Evolutionary conservation across 2,888 invertebrate genomes (phyloP).

Genomic region (Drosophila lacicola): DNA sequence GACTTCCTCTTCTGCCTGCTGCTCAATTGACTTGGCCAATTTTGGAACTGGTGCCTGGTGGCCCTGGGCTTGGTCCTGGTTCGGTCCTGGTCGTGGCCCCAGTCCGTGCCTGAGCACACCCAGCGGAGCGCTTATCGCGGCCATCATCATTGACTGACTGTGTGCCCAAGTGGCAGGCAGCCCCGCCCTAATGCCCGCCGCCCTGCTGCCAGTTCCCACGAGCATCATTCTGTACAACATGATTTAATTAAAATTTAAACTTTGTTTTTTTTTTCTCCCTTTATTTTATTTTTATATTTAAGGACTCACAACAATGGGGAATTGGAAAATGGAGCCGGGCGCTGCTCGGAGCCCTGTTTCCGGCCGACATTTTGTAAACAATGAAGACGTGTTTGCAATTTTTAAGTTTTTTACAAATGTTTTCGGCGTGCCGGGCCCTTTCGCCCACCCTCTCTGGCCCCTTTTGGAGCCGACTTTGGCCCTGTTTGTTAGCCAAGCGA

Average conservation of each 20-base stretch:
- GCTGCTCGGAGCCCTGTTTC: constrained; percentile 53
- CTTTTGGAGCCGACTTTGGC: constrained; percentile 48
- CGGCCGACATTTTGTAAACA: constrained; percentile 79
- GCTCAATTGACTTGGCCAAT: constrained; percentile 27
- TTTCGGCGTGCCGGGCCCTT: constrained; percentile 40
- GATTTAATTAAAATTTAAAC: constrained; percentile 80
- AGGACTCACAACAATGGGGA: constrained; percentile 61
- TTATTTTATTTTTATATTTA: constrained; percentile 13
- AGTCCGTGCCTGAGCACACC: constrained; percentile 56
- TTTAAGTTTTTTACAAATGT: constrained; percentile 76
- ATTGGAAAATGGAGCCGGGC: constrained; percentile 47
- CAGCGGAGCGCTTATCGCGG: constrained; percentile 72
- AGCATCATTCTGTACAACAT: constrained; percentile 79
- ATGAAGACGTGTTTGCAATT: constrained; percentile 80
- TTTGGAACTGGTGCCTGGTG: too few species aligned
- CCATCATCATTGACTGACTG: constrained; percentile 74
- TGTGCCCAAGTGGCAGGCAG: constrained; percentile 55
- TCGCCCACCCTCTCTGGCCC: constrained; percentile 4
- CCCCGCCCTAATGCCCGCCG: not conserved
- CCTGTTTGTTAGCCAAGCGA: constrained; percentile 63
- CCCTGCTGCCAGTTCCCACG: constrained; percentile 61
- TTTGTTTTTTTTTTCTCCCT: constrained; percentile 46
- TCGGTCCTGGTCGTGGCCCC: too few species aligned
- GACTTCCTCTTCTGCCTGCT: not conserved
- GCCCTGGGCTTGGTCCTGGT: too few species aligned